phyloP scores from a whole-genome alignment of 92 coral and sea anemone genomes.

The Bergia sp. region DNA sequence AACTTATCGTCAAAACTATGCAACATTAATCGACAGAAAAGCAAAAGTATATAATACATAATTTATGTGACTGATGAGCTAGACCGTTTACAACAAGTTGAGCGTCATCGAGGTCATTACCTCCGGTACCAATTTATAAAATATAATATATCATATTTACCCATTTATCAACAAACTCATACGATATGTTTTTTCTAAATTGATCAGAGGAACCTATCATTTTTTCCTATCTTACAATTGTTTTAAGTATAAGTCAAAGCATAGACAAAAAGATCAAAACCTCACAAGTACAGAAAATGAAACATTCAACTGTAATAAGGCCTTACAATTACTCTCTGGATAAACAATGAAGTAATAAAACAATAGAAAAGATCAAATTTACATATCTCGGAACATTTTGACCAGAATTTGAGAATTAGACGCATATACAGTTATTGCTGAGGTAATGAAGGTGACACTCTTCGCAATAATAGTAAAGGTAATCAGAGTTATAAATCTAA shows the following conservation, averaged over 20 bases:
- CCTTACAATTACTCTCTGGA: no score
- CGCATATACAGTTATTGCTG: not conserved
- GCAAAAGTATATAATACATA: not conserved
- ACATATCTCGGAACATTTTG: not conserved
- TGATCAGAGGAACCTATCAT: not conserved
- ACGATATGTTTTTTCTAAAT: not conserved
- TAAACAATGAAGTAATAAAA: no score
- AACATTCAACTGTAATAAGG: no score
- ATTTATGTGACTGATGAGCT: not conserved
- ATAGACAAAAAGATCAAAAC: not conserved
- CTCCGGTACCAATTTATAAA: not conserved
- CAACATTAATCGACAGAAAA: not conserved
- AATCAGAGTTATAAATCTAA: not conserved
- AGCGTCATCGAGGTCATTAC: not conserved
- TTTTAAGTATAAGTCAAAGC: not conserved
- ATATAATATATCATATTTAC: no score
- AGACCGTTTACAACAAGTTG: not conserved
- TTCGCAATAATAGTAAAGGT: not conserved
- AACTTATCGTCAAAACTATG: not conserved
- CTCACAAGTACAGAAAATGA: not conserved
- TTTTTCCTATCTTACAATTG: not conserved
- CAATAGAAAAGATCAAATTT: not conserved
- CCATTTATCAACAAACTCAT: no score
- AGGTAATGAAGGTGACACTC: not conserved
- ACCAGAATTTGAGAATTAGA: not conserved